Base-by-base conservation (phyloP, 37 sponge, comb jelly and placozoan genomes). In the Aphrocallistes beatrix region DNA sequence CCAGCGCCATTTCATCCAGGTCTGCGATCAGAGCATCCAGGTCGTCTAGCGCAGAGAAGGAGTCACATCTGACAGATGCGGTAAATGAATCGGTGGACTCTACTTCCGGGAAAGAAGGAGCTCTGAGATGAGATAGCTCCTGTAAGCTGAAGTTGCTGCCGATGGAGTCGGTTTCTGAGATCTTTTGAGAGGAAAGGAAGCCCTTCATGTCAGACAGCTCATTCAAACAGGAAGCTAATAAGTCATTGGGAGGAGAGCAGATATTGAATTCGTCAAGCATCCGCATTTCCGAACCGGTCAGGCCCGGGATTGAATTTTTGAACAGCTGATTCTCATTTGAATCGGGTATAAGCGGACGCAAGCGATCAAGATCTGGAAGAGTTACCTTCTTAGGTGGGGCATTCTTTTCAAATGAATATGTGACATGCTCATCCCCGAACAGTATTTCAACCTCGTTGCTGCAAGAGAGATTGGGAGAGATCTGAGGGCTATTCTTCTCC, bases 81-180 rank as follows among this genome's bases (percentile, higher is more conserved):
- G 8, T 1, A 3, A 60, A 30, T 6, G 75, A 13, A 13, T 21
- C 25, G n/a, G 25, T 60, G 34, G 17, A 60, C 3, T 60, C 75
- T 47, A 47, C 17, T 47, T 47, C 17, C 8, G 75, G 34, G 32
- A 60, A 25, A 60, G 75, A 60, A 60, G 75, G 17, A 3, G 75
- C 10, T 3, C n/a, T 60, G 6, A 60, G 75, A 8, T 60, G 75
- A 3, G 75, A 60, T 30, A 60, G 34, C n/a, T 60, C 75, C n/a
- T 60, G 75, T 60, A 60, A 60, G 75, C 75, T 60, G 75, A 60
- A 60, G n/a, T 60, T 60, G n/a, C 75, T 60, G 8, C 75, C 34
- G 34, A 32, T 60, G 3, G 75, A 60, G n/a, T 60, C 75, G 8
- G 75, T 60, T 30, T 60, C 75, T 60, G 75, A 60, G 10, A 3